Percentiles rank a stretch among this genome's conserved stretches.
These are phyloP conservation scores for Apodemia zela DNA, from an alignment of 2,888 invertebrate species.

Conservation along the genomic window DNA sequence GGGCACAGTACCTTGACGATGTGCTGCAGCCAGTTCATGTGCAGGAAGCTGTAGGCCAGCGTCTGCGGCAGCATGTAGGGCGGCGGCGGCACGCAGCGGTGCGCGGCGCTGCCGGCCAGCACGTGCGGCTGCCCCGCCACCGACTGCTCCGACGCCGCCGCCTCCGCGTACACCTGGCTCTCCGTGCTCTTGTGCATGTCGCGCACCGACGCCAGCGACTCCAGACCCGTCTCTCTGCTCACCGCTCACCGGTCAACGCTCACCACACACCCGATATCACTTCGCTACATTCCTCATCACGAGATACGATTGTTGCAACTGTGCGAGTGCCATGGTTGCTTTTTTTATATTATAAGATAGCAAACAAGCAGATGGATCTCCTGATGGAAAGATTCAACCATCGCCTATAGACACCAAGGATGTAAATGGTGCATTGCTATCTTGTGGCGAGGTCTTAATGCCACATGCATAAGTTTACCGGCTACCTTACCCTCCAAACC, in stretches of 20 bases:
- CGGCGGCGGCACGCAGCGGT: constrained; percentile 56
- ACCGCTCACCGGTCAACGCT: not conserved
- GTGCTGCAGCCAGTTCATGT: constrained; percentile 64
- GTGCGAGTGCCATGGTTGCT: too few relatives aligned
- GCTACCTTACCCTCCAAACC: too few relatives aligned
- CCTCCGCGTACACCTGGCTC: constrained; percentile 30
- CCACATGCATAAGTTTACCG: too few relatives aligned
- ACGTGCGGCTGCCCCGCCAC: constrained; percentile 45
- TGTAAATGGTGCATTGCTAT: too few relatives aligned
- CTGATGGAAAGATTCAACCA: too few relatives aligned
- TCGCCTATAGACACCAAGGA: too few relatives aligned
- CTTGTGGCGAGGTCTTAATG: too few relatives aligned
- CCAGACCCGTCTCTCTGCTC: not conserved
- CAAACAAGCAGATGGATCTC: too few relatives aligned
- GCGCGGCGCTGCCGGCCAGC: constrained; percentile 56
- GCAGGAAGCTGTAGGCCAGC: constrained; percentile 64
- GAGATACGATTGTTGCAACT: too few relatives aligned
- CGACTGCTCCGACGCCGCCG: constrained; percentile 30
- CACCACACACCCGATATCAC: too few relatives aligned
- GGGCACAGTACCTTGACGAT: constrained; percentile 51
- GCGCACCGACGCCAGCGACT: constrained; percentile 32
- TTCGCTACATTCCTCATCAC: too few relatives aligned
- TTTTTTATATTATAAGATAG: too few relatives aligned
- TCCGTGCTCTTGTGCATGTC: constrained; percentile 35
- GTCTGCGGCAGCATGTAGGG: constrained; percentile 62